These are phyloP conservation scores for Chaetogeoica ovagalla DNA, from an alignment of 2,888 invertebrate species.

Conservation along the genomic window DNA sequence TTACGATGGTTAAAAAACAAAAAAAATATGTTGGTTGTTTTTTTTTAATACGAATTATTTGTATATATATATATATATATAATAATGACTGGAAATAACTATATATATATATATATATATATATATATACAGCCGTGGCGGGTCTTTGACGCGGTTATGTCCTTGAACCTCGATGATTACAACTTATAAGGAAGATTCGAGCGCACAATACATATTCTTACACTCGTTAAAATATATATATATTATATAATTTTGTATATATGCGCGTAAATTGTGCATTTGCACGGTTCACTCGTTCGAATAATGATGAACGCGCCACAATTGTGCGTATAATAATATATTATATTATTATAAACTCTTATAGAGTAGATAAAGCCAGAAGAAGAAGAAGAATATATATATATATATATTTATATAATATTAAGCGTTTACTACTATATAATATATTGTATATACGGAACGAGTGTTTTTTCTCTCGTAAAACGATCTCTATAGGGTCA, in stretches of 20 bases:
- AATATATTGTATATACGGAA: too few species aligned
- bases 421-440: not conserved
- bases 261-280: constrained; percentile 29
- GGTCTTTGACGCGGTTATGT: constrained; percentile 40
- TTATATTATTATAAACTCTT: too few species aligned
- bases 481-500: constrained; percentile 12
- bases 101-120: too few species aligned
- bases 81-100: too few species aligned
- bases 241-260: not conserved
- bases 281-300: constrained; percentile 39
- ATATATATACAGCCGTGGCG: too few species aligned
- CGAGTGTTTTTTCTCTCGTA: not conserved
- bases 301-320: constrained; percentile 22
- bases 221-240: not conserved
- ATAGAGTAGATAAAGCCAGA: too few species aligned
- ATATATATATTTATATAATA: not conserved
- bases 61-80: too few species aligned
- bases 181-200: not conserved
- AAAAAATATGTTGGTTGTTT: too few species aligned
- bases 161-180: constrained; percentile 42
- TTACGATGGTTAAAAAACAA: too few species aligned
- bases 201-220: not conserved
- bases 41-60: too few species aligned
- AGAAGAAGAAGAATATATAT: too few species aligned
- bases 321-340: constrained; percentile 3